Evolutionary conservation across 2,113 vertebrate species (phyloP).

Genomic region (Grammomys dolichurus): DNA sequence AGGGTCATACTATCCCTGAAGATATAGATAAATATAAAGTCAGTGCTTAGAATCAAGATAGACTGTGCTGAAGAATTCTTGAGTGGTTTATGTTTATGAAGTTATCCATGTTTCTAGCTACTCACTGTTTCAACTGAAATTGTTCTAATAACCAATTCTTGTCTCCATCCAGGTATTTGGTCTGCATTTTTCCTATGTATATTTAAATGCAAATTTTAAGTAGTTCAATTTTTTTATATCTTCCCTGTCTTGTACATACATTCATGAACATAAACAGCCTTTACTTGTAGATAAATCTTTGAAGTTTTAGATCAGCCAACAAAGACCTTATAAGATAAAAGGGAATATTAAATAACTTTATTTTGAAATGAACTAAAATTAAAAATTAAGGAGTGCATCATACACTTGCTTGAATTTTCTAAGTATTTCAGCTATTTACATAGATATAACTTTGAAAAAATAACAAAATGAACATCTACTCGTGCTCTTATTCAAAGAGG

Average conservation of each 20-base stretch:
- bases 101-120: neutral
- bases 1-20: neutral
- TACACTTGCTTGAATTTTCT: neutral
- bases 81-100: neutral
- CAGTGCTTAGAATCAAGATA: neutral
- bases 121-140: neutral
- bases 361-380: neutral
- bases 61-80: neutral
- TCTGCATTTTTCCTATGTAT: neutral
- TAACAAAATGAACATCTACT: neutral
- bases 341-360: neutral
- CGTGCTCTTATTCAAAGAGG: neutral
- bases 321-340: neutral
- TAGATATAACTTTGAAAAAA: neutral
- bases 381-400: neutral
- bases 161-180: neutral
- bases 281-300: neutral
- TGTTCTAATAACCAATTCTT: neutral
- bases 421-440: neutral
- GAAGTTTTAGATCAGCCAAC: neutral
- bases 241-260: neutral
- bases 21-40: neutral
- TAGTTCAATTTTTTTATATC: neutral
- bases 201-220: neutral
- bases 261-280: neutral